phyloP scores from a whole-genome alignment of 2,888 invertebrate genomes.

The Acrobasis suavella region DNA sequence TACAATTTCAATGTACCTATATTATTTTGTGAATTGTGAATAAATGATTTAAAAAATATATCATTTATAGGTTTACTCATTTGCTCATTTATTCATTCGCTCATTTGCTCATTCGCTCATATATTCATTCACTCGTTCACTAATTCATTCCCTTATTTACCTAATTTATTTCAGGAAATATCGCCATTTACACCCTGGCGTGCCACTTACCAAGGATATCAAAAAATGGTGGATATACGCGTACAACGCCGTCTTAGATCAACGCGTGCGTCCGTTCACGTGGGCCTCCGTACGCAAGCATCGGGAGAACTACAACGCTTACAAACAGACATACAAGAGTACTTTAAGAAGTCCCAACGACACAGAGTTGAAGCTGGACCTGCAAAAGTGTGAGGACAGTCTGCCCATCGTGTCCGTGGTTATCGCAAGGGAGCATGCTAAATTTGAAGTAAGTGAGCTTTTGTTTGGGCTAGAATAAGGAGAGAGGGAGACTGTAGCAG shows the following conservation, averaged over 20 bases:
- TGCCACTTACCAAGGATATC: slow-evolving; percentile 80
- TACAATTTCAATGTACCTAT: no score
- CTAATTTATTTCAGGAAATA: slow-evolving; percentile 73
- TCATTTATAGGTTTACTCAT: no score
- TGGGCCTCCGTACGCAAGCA: slow-evolving; percentile 88
- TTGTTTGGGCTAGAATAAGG: no score
- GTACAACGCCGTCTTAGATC: slow-evolving; percentile 86
- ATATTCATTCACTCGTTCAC: no score
- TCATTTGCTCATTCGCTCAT: no score
- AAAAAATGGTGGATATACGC: slow-evolving; percentile 91
- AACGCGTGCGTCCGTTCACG: slow-evolving; percentile 87
- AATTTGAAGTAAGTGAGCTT: slow-evolving; percentile 84
- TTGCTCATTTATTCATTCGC: no score
- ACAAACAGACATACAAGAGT: slow-evolving; percentile 87
- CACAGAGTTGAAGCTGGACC: slow-evolving; percentile 87
- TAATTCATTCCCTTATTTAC: background rate
- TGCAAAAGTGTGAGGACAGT: slow-evolving; percentile 89
- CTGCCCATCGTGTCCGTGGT: slow-evolving; percentile 88
- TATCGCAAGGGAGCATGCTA: slow-evolving; percentile 90
- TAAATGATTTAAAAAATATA: no score
- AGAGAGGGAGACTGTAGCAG: no score
- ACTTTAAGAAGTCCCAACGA: slow-evolving; percentile 87
- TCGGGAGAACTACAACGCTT: slow-evolving; percentile 86
- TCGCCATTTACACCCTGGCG: slow-evolving; percentile 84
- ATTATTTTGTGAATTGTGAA: no score